Conservation (phyloP, 2,797 vertebrate species). For the Anguilla marmorata region DNA sequence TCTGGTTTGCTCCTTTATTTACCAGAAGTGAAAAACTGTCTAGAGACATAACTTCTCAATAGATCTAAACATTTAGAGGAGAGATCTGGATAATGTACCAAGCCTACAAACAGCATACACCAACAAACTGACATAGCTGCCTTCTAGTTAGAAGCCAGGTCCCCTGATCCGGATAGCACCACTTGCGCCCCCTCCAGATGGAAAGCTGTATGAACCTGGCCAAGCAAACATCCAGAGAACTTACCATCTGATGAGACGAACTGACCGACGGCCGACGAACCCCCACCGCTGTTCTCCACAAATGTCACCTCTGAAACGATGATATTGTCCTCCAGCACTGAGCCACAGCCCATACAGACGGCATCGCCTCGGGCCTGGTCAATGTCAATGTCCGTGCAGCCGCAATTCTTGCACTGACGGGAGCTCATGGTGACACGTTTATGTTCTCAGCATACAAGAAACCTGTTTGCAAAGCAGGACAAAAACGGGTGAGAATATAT, state of each 20-base stretch:
- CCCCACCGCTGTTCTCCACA: constrained; percentile 90
- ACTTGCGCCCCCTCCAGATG: not conserved
- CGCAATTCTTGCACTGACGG: constrained; percentile 84
- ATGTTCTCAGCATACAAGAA: not conserved
- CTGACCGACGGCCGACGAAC: constrained; percentile 91
- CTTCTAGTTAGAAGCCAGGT: not conserved
- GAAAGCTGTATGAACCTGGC: not conserved
- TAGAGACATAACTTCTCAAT: not conserved
- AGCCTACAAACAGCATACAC: not conserved
- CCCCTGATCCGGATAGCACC: not conserved
- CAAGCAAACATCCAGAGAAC: constrained; percentile 42
- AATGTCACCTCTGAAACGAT: constrained; percentile 97
- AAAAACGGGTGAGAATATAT: not conserved
- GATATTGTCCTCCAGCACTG: constrained; percentile 96
- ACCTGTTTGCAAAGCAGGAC: not conserved
- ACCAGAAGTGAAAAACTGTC: not conserved
- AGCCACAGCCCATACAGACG: constrained; percentile 90
- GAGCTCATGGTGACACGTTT: constrained; percentile 73
- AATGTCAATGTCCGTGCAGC: constrained; percentile 87
- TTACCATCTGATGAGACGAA: constrained; percentile 92
- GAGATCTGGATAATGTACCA: not conserved
- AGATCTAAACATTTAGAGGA: not conserved
- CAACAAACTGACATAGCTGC: not conserved
- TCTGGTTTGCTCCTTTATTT: not conserved
- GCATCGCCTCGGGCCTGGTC: constrained; percentile 91